These are phyloP conservation scores for Liasis olivaceus DNA, from an alignment of 2,797 vertebrate genomes.

Conservation along the genomic window DNA sequence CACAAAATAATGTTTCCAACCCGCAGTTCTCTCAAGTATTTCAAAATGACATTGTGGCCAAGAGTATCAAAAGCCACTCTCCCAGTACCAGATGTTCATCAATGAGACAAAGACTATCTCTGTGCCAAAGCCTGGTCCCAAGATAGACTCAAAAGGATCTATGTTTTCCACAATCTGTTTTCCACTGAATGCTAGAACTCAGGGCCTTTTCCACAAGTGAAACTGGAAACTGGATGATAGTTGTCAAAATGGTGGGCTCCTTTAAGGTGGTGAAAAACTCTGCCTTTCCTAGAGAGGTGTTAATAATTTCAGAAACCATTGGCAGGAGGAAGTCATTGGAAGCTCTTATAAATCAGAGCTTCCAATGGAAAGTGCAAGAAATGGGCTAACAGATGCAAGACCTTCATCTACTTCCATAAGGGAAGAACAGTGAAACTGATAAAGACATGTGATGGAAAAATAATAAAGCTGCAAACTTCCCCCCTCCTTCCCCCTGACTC, in stretches of 20 bases:
- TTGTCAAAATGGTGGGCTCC: neutral
- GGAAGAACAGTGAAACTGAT: too few relatives aligned
- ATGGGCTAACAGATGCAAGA: too few relatives aligned
- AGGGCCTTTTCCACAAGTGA: neutral
- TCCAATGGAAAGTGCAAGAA: too few relatives aligned
- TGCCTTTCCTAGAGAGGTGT: too few relatives aligned
- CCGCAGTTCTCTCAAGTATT: neutral
- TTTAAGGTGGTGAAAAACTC: neutral
- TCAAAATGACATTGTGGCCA: neutral
- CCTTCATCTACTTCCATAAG: too few relatives aligned
- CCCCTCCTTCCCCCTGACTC: too few relatives aligned
- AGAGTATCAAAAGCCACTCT: neutral
- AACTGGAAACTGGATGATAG: neutral
- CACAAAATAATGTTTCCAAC: neutral
- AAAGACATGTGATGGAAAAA: too few relatives aligned
- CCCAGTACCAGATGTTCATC: neutral
- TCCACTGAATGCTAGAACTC: neutral
- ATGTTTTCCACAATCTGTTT: neutral
- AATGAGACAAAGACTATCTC: neutral
- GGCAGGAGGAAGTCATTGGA: too few relatives aligned
- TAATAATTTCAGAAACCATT: too few relatives aligned
- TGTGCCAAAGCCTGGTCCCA: neutral
- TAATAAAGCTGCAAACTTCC: too few relatives aligned
- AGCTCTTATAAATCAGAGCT: too few relatives aligned
- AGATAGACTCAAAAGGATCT: neutral